Evolutionary conservation across 2,888 invertebrate species (phyloP), one percentile per base, ranked within the genome.

Genomic region (Crioceris asparagi): DNA sequence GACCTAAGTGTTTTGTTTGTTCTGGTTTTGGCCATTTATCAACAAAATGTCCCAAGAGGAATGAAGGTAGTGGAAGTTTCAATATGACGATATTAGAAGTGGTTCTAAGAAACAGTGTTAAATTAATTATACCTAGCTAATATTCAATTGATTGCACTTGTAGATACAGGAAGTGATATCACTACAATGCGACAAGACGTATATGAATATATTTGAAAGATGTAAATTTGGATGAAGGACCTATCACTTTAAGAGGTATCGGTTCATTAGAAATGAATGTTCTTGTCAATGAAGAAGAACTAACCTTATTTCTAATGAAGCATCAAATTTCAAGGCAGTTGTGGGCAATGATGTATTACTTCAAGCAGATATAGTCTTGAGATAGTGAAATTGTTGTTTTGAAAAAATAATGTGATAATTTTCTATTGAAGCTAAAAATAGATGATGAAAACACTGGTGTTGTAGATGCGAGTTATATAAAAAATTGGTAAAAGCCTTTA

Each of bases 261-360:
- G 44, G 45, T 15, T 40, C 25, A 4, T 48, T 47, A 29, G 31
- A 23, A 8, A 33, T 11, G 17, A 36, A 35, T n/a, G 40, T 44
- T 17, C 11, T 18, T 4, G 17, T 48, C 8, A 43, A 47, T 40
- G 40, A 36, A 16, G 43, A 41, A 27, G 36, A 40, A 11, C 25
- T 39, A 21, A 16, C 12, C 7, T 48, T 15, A 45, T 47, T 7
- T 41, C 43, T 11, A 33, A n/a, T 10, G 11, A 34, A 11, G 6
- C 38, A 17, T 33, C 43, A 4, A 40, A 29, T 29, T 39, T 35
- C 29, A 34, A 32, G 27, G 41, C 38, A 8, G 38, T 48, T 18
- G 35, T 47, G 3, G 46, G 45, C 12, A 45, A 38, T 23, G 35
- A 42, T 25, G 15, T 47, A 11, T 25, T 48, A 16, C 15, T 29